Evolutionary conservation across 2,888 invertebrate genomes (phyloP), one percentile per base, ranked within the genome.

Genomic region (Drosophila mettleri): DNA sequence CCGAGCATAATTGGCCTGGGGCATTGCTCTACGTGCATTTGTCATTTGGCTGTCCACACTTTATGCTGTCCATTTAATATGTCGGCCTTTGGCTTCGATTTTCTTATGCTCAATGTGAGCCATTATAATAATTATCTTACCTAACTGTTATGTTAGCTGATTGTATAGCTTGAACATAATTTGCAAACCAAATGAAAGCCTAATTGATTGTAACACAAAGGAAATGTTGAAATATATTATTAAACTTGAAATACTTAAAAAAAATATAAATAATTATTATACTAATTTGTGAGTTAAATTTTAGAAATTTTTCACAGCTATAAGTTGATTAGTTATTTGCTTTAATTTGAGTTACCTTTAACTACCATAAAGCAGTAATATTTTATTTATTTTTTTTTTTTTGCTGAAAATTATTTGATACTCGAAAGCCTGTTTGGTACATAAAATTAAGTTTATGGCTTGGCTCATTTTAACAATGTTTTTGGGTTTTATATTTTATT

Each of bases 1-100:
- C 33, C 22, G 45, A 46, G 61, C 52, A 58, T 80, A 84, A 84
- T 76, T 74, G 70, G 70, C 46, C 53, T 68, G 58, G 54, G 87
- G 87, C 48, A 75, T 53, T 54, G 63, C 36, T 41, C 16, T 22
- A 3, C 18, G 48, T 46, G 60, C 49, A 74, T 48, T 49, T 66
- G 69, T 54, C 64, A 45, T 72, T 61, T 62, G 67, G 54, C 48
- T 59, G 46, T 20, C 20, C 7, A 8, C 55, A 52, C 54, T 63
- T 45, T 38, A 22, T 27, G 8, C 31, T 27, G 5, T 3, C 16
- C 20, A 53, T 18, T n/a, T 16, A 9, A 29, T 6, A 18, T 18
- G 18, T 29, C 16, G 49, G 58, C 64, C 39, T 38, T 7, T n/a
- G 43, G 49, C 55, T 0, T 34, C 9, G 16, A 45, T 38, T 49